These are phyloP conservation scores for Cavia aperea DNA, from an alignment of 2,113 vertebrate genomes.

Conservation along the genomic window DNA sequence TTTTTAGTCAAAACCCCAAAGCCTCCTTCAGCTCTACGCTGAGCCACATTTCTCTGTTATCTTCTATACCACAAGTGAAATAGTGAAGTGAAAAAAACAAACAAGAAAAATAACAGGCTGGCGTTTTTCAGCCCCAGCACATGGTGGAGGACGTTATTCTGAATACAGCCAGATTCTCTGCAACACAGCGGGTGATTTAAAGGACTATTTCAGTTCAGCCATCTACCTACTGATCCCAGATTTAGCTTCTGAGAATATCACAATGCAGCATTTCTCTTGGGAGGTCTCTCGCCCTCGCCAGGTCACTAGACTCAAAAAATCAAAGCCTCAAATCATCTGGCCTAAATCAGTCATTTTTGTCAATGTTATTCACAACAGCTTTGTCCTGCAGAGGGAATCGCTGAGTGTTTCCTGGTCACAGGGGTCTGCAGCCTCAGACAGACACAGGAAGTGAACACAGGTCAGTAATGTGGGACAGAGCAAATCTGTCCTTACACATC, in stretches of 20 bases:
- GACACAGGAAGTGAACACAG: background rate
- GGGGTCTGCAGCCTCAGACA: background rate
- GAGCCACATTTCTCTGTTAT: background rate
- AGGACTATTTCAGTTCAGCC: background rate
- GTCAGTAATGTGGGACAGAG: background rate
- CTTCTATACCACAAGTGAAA: background rate
- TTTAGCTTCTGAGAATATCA: background rate
- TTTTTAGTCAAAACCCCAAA: background rate
- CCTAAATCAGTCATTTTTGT: background rate
- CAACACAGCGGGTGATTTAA: background rate
- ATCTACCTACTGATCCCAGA: background rate
- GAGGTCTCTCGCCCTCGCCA: background rate
- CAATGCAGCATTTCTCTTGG: background rate
- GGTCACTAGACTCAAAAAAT: background rate
- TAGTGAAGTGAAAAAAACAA: background rate
- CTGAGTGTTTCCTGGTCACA: background rate
- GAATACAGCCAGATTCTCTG: background rate
- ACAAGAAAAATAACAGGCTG: background rate
- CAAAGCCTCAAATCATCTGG: background rate
- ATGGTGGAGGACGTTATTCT: fast-evolving
- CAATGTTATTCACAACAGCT: background rate
- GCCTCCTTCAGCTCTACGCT: background rate
- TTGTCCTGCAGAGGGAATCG: too few relatives aligned
- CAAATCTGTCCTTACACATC: too few relatives aligned
- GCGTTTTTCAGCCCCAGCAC: fast-evolving